These are phyloP conservation scores for Melanotaenia nigrans DNA, from an alignment of 2,797 vertebrate species.

Conservation along the genomic window DNA sequence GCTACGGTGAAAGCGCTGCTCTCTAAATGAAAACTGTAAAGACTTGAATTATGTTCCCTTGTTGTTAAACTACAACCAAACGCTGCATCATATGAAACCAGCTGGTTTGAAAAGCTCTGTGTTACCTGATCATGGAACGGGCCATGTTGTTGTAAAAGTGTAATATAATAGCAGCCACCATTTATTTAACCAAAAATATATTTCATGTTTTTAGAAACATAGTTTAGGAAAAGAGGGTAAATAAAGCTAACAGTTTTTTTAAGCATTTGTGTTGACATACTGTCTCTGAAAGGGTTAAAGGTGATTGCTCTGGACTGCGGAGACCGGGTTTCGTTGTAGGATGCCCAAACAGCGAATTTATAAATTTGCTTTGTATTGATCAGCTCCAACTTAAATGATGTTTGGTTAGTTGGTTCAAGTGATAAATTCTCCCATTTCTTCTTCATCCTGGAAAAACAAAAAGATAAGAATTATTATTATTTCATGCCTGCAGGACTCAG, in stretches of 20 bases:
- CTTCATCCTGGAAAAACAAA: constrained; percentile 4
- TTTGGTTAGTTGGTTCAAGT: accelerated
- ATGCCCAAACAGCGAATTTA: constrained; percentile 20
- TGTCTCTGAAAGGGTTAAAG: constrained; percentile 9
- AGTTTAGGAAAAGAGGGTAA: too few species aligned
- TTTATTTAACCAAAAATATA: too few species aligned
- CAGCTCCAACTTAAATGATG: constrained; percentile 28
- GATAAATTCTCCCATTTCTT: accelerated
- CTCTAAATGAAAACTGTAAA: too few species aligned
- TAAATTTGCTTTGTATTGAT: accelerated
- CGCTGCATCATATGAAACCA: too few species aligned
- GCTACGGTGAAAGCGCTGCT: too few species aligned
- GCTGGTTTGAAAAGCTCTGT: too few species aligned
- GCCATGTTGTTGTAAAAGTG: too few species aligned
- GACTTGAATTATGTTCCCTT: too few species aligned
- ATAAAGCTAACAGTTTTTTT: not conserved
- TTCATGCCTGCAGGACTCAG: not conserved
- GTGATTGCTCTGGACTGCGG: accelerated
- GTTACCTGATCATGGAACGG: too few species aligned
- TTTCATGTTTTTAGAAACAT: too few species aligned
- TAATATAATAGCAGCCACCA: too few species aligned
- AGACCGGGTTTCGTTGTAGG: constrained; percentile 27
- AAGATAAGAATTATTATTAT: not conserved
- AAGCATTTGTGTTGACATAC: constrained; percentile 38
- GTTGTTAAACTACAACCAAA: too few species aligned